These are phyloP conservation scores for Drosophila funebris DNA, from an alignment of 1,140 invertebrate species.

Conservation along the genomic window DNA sequence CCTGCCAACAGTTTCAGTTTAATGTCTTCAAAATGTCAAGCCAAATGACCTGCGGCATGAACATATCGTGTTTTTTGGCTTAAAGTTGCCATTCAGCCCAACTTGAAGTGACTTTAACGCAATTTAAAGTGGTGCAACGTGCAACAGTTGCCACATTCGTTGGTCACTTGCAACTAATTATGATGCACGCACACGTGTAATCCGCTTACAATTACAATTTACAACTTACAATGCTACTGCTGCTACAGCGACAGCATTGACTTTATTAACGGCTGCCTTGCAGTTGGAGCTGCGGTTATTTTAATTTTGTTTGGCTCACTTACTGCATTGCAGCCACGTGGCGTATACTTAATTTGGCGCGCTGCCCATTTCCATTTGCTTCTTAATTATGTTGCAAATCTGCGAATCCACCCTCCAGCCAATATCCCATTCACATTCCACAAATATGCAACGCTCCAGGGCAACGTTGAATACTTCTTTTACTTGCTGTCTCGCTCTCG, in stretches of 20 bases:
- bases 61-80: slow-evolving; percentile 20
- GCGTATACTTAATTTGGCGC: slow-evolving; percentile 41
- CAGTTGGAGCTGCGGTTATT: slow-evolving; percentile 19
- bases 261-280: slow-evolving; percentile 23
- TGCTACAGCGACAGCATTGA: slow-evolving; percentile 1
- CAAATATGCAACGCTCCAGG: slow-evolving; percentile 24
- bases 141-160: slow-evolving; percentile 10
- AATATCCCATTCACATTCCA: slow-evolving; percentile 13
- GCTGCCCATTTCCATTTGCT: slow-evolving; percentile 23
- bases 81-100: slow-evolving; percentile 17
- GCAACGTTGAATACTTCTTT: neutral
- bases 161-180: slow-evolving; percentile 18
- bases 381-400: slow-evolving; percentile 50
- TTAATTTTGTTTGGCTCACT: slow-evolving; percentile 12
- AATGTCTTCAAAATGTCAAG: slow-evolving; percentile 76
- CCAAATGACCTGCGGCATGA: slow-evolving; percentile 37
- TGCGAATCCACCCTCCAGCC: neutral
- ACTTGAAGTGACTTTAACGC: neutral
- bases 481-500: neutral
- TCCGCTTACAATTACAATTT: slow-evolving; percentile 29
- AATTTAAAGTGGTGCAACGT: neutral
- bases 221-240: neutral
- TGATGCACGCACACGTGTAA: slow-evolving; percentile 28
- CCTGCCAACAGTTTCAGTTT: slow-evolving; percentile 70
- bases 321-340: slow-evolving; percentile 19